Evolutionary conservation across 2,888 invertebrate species (phyloP), one percentile per base, ranked within the genome.

Genomic region (Diplolepis rosae): DNA sequence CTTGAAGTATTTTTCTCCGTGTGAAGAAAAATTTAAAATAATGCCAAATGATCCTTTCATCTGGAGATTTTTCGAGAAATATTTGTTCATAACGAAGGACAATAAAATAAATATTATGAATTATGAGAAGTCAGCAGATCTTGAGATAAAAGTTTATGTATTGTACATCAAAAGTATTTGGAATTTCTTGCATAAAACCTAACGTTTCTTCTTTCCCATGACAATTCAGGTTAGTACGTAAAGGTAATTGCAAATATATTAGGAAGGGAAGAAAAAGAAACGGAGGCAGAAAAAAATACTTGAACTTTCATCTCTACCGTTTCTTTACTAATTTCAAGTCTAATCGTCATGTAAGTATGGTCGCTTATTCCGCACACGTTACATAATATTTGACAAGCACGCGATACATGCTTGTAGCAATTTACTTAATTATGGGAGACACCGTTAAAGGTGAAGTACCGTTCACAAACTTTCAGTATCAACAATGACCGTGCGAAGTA

Each of bases 361-460:
- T 66, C 70, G 39, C 65, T n/a, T 67, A 48, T 65, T 50, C 61
- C 66, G 39, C 65, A 65, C 69, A 68, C 61, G 51, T 70, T 52
- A 72, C 68, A 72, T 72, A 74, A 74, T 74, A 68, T 50, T 51
- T 54, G 69, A 68, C 11, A 50, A 54, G 65, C 68, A 71, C 71
- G 68, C 71, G 42, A 71, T 50, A 30, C 24, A 65, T 65, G 69
- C 68, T n/a, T 68, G 52, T 65, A 9, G 67, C 68, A 72, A 72
- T 74, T 74, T 74, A 68, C 68, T 75, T 76, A 72, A 74, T 76
- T 76, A 70, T 65, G 66, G 66, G 65, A 72, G 72, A 75, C 68
- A 71, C 74, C 76, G 76, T 76, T 76, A 76, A 70, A 32, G 65
- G 56, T 30, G 15, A 65, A 50, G 72, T 76, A 72, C 74, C 74